Percentiles rank a stretch among this genome's conserved stretches.
Evolutionary conservation across 1,140 invertebrate species (phyloP).

Genomic region (Drosophila parvula): DNA sequence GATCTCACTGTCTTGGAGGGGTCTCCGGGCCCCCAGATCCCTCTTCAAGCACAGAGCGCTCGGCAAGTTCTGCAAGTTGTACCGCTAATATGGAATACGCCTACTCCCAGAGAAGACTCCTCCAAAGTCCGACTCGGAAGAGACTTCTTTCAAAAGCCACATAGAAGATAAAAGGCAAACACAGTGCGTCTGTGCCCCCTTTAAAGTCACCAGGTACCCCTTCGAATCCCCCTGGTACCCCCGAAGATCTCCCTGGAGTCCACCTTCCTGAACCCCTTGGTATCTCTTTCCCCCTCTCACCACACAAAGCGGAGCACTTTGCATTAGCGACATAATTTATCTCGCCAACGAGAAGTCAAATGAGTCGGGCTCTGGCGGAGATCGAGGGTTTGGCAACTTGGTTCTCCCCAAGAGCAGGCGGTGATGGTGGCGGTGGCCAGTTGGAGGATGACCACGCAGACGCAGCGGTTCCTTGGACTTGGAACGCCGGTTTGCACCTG

Average conservation of each 20-base stretch:
- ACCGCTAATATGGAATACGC: constrained; percentile 80
- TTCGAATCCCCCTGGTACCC: neutral
- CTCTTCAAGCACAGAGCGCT: constrained; percentile 3
- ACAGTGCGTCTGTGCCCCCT: constrained; percentile 58
- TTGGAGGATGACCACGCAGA: constrained; percentile 72
- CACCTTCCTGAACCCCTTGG: neutral
- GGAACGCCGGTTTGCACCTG: constrained; percentile 68
- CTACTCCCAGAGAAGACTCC: constrained; percentile 58
- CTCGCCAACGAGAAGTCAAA: constrained; percentile 80
- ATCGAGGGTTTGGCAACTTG: constrained; percentile 4
- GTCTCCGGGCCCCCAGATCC: constrained; percentile 7
- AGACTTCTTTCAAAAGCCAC: constrained; percentile 19
- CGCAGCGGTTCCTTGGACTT: constrained; percentile 62
- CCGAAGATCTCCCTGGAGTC: neutral
- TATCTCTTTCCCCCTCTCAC: constrained; percentile 34
- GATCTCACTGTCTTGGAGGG: constrained; percentile 23
- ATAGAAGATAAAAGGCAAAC: constrained; percentile 70
- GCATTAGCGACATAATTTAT: constrained; percentile 84
- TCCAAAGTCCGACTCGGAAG: constrained; percentile 20
- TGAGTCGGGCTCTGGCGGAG: constrained; percentile 33
- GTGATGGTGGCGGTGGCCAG: constrained; percentile 4
- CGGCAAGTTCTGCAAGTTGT: constrained; percentile 74
- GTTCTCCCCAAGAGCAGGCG: constrained; percentile 12
- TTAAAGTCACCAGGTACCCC: constrained; percentile 4
- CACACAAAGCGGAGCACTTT: constrained; percentile 80